phyloP scores from a whole-genome alignment of 1,140 invertebrate genomes.

The Ladona fulva region DNA sequence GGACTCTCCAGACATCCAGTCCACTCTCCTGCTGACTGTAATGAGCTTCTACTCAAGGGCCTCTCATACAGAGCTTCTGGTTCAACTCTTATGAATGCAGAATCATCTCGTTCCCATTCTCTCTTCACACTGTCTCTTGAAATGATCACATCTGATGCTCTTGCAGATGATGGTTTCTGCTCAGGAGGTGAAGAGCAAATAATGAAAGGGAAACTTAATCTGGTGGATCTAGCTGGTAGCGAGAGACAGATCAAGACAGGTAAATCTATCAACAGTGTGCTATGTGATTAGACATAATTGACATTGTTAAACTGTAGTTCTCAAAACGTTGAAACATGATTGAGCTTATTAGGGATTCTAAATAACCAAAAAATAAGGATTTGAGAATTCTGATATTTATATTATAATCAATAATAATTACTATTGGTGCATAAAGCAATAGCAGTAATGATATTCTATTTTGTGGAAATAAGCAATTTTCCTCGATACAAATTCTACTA shows the following conservation, averaged over 20 bases:
- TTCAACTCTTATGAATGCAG: constrained; percentile 77
- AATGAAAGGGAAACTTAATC: constrained; percentile 67
- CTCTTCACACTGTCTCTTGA: constrained; percentile 86
- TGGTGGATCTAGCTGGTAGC: constrained; percentile 85
- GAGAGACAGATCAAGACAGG: constrained; percentile 76
- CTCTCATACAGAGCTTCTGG: constrained; percentile 66
- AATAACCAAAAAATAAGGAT: no score
- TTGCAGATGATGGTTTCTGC: constrained; percentile 39
- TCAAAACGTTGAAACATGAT: background rate
- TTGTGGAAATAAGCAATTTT: no score
- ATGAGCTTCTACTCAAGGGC: constrained; percentile 60
- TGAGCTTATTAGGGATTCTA: no score
- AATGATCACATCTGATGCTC: constrained; percentile 48
- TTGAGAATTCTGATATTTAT: no score
- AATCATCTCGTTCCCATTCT: constrained; percentile 79
- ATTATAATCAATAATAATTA: no score
- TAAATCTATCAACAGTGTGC: constrained; percentile 32
- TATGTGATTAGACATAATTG: background rate
- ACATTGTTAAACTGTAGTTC: background rate
- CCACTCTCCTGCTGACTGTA: constrained; percentile 64
- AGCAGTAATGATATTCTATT: no score
- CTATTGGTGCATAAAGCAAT: no score
- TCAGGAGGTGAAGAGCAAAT: constrained; percentile 28
- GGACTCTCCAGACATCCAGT: constrained; percentile 66
- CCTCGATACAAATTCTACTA: no score